Evolutionary conservation across 1,140 invertebrate species (phyloP), one percentile per base, ranked within the genome.

Genomic region (Mya arenaria): DNA sequence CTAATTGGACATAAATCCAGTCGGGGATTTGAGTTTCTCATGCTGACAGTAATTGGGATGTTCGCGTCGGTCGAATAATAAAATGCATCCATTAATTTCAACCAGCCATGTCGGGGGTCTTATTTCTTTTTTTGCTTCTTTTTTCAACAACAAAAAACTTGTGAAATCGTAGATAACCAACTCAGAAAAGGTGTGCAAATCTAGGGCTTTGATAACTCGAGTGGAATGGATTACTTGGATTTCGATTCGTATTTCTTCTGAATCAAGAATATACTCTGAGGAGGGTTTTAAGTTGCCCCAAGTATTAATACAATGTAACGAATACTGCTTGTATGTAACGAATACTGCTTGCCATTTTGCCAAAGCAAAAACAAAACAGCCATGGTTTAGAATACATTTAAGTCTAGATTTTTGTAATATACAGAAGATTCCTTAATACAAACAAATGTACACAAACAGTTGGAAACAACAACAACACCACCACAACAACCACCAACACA

Each of bases 1-100:
- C 19, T 52, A 52, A 52, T 52, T 52, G 48, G 48, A 52, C 48
- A 52, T 52, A 52, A 52, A 52, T 52, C 48, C 48, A 52, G n/a
- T 52, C 17, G 48, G 17, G 48, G 48, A 52, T n/a, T 52, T n/a
- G 25, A 52, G 25, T 52, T 10, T 52, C 48, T 17, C 25, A 17
- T 52, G 48, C 48, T 52, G 48, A 52, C 48, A 52, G 48, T 52
- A 52, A 52, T 52, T 52, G 48, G 48, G 48, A n/a, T 23, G 48
- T n/a, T 17, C 48, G 48, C 48, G 48, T 52, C 48, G 25, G 48
- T n/a, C 48, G 48, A 52, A 2, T 4, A 52, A 52, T 52, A 52
- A 52, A 52, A 52, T 52, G 48, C 48, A 52, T 52, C 48, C 25
- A 52, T 52, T 52, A 52, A n/a, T 52, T 8, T 52, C 48, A 52